Base-by-base conservation (phyloP, 2,797 vertebrate genomes). In the Chaenodraco wilsoni region DNA sequence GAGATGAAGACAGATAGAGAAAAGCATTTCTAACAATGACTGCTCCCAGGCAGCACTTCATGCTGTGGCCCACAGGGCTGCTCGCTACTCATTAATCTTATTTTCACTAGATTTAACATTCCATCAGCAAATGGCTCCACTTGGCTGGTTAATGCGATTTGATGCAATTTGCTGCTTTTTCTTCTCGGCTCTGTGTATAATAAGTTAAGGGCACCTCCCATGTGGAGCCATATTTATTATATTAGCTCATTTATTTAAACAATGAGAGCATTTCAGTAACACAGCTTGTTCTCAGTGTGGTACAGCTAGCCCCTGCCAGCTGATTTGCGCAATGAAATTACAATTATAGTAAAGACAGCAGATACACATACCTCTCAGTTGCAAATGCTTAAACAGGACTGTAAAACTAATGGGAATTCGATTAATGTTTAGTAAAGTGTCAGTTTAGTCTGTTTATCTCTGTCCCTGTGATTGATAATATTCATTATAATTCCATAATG, bases 81-180 rank as follows among this genome's bases (percentile, higher is more conserved):
- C 74, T 77, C 58, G 21, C 65, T 87, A 46, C 88, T 92, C 89
- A 93, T 95, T 94, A 91, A 92, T 95, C 90, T 91, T 92, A 87
- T 92, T 92, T 91, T 89, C 87, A 89, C 81, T 84, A 85, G 86
- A 93, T 92, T 94, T 94, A 93, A 90, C 85, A 86, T 93, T 90
- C 81, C 89, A 90, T 94, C 90, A 92, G 91, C 84, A 90, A 89
- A 90, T 77, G 81, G 87, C 85, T 91, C 65, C 90, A 90, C 86
- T 92, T 87, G 84, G 71, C 89, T 88, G 85, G 83, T 89, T 90
- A 92, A 93, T 91, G 86, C 87, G 93, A 92, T 91, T 91, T 91
- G 81, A 89, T 91, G 85, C 84, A 87, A 89, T 93, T 92, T 93
- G 81, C 71, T 83, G 67, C 85, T 79, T 86, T 27, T 78, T 81